Base-by-base conservation (phyloP, 2,888 invertebrate genomes). In the Nysson spinosus region DNA sequence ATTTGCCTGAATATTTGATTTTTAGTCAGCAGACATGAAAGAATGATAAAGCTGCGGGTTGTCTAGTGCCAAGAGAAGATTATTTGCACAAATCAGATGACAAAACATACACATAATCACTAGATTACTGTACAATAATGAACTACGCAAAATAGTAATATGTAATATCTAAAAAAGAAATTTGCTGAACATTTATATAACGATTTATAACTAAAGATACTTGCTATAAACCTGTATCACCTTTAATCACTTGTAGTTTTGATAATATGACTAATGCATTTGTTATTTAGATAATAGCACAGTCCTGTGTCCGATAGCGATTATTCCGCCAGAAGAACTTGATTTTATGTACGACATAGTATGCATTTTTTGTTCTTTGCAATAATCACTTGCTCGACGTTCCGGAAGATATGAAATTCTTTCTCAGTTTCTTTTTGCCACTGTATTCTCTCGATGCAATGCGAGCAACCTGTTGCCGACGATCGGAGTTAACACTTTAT, bases 41-140 rank as follows among this genome's bases (percentile, higher is more conserved):
- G 11, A 30, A 30, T 24, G 24, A 24, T 7, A 7, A 24, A 24
- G 19, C 14, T 30, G 37, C 54, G 58, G 49, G 50, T 58, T 44
- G 34, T 26, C 35, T 42, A 63, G 40, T 32, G 22, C 51, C 26
- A 43, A 50, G 46, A 74, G 76, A 72, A 75, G 81, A 78, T 80
- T 69, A 76, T 78, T 65, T 69, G 77, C 77, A 79, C 81, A 65
- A 30, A 55, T 42, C 72, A 72, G 70, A 49, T 50, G 35, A 66
- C 73, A 63, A 69, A 73, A 78, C 75, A 73, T 79, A 83, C 77
- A 85, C 85, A 85, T 85, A 85, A 85, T 85, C 84, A 85, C 77
- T 84, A 85, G 83, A 81, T 71, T 80, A 82, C 71, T 82, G 76
- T 76, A 80, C 73, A 70, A 78, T 77, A 79, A 80, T 77, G 47